These are phyloP conservation scores for Mus musculus DNA, from an alignment of 2,113 vertebrate genomes.

Conservation along the genomic window GRCm39 chr9:28628501-28629000, in stretches of 20 bases:
- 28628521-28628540: no score
- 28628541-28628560: no score
- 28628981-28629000: slow-evolving; percentile 32
- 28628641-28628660: neutral
- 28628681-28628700: neutral
- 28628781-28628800: neutral
- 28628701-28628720: neutral
- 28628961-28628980: slow-evolving; percentile 68
- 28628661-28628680: neutral
- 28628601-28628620: slow-evolving; percentile 54
- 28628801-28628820: neutral
- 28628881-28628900: slow-evolving; percentile 40
- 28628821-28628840: neutral
- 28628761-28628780: neutral
- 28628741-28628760: no score
- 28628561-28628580: slow-evolving; percentile 2
- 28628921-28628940: slow-evolving; percentile 59
- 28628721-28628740: neutral
- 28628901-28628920: slow-evolving; percentile 36
- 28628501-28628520: no score
- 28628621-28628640: slow-evolving; percentile 24
- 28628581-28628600: slow-evolving; percentile 27
- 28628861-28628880: neutral
- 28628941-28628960: slow-evolving; percentile 40
- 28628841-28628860: slow-evolving; percentile 22